Base-by-base conservation (phyloP, 2,888 invertebrate species). In the Andrena camellia region DNA sequence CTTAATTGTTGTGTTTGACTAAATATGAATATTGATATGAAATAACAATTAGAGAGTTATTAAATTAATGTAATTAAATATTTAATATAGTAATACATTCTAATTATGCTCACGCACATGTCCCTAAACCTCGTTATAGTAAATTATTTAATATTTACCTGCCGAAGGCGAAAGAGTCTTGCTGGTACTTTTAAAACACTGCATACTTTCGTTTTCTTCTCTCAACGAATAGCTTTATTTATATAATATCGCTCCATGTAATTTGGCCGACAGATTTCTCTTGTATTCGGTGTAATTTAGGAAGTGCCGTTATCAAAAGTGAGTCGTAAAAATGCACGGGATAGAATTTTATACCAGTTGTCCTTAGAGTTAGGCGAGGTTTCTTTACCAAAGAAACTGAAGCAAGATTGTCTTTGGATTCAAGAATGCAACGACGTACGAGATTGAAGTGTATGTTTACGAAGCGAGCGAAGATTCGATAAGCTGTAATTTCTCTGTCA, bases 71-170 rank as follows among this genome's bases (percentile, higher is more conserved):
- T 88, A 86, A 88, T 81, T 86, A 88, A 88, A 90, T 90, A 91
- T 90, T 90, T 91, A 91, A 91, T 88, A 87, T 90, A 90, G 82
- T 87, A 88, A 86, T 85, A 86, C 86, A 88, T 85, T 86, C 83
- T 81, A 86, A 87, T 87, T 88, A 91, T 89, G 88, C 86, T 91
- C 90, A 90, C 87, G 90, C 90, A 90, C 90, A 88, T 88, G 71
- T 20, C 81, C 66, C 33, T 76, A 84, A 76, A 84, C 74, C 78
- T 79, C 77, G 59, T 83, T 71, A 80, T 82, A 87, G 77, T 85
- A 81, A 87, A 83, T 87, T 87, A 87, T 87, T 87, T 81, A 84
- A 68, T 62, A 48, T 57, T 81, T 8, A 31, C 42, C 48, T 31
- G 13, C 31, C 20, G 17, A 23, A 10, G 59, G 57, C 33, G 42